These are phyloP conservation scores for Candoia aspera DNA, from an alignment of 2,113 vertebrate species.

Conservation along the genomic window DNA sequence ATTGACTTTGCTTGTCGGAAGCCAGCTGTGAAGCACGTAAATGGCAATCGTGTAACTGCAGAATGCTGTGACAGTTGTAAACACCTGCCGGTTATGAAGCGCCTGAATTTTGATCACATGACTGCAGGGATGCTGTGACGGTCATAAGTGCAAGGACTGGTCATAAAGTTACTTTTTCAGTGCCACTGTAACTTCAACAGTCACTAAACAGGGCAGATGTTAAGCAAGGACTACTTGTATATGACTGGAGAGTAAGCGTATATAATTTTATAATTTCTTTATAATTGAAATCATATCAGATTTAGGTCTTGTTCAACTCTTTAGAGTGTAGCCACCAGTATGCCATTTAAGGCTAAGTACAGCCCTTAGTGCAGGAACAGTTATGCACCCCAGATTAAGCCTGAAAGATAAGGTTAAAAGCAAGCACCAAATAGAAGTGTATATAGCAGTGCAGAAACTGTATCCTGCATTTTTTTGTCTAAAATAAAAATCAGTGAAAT, in stretches of 20 bases:
- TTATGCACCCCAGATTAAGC: not conserved
- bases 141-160: not conserved
- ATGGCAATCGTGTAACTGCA: not conserved
- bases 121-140: not conserved
- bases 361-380: not conserved
- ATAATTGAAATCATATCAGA: not conserved
- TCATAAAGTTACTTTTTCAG: not conserved
- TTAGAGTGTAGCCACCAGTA: not conserved
- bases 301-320: not conserved
- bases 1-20: not conserved
- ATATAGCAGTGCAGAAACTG: not conserved
- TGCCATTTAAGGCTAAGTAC: not conserved
- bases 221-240: not conserved
- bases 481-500: slow-evolving; percentile 8
- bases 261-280: not conserved
- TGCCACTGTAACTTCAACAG: not conserved
- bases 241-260: not conserved
- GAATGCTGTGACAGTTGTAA: not conserved
- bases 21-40: not conserved
- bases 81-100: not conserved
- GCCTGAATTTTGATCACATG: not conserved
- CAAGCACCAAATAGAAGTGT: not conserved
- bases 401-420: not conserved
- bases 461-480: not conserved
- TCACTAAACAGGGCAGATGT: not conserved